Conservation (phyloP, 2,888 invertebrate genomes). For the Coleophora flavipennella region DNA sequence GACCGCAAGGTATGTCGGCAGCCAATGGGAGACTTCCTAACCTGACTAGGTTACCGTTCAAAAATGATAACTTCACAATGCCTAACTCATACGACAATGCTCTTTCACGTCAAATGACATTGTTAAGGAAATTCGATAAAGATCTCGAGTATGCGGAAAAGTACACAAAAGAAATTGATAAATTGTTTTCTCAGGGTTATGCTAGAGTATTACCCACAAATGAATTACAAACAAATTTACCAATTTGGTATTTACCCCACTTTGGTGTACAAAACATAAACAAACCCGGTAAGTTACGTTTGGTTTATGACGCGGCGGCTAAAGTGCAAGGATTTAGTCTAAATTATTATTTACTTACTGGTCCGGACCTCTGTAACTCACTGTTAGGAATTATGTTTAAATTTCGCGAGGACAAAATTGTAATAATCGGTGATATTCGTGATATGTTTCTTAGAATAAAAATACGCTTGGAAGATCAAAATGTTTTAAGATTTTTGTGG, state of each 20-base stretch:
- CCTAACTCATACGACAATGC: constrained; percentile 14
- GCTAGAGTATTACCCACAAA: constrained; percentile 12
- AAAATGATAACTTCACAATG: constrained; percentile 12
- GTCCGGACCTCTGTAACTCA: constrained; percentile 16
- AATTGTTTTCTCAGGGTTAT: constrained; percentile 13
- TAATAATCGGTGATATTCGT: constrained; percentile 12
- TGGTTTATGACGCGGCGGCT: constrained; percentile 15
- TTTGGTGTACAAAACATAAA: constrained; percentile 16
- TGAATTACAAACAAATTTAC: constrained; percentile 11
- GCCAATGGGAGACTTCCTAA: constrained; percentile 15
- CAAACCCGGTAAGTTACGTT: constrained; percentile 14
- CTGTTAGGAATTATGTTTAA: constrained; percentile 15
- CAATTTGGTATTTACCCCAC: constrained; percentile 13
- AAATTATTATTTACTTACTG: constrained; percentile 12
- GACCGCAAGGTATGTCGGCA: constrained; percentile 11
- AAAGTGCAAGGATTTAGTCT: constrained; percentile 12
- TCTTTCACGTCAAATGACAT: constrained; percentile 4
- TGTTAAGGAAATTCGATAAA: constrained; percentile 8
- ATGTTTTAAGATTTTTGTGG: constrained; percentile 15
- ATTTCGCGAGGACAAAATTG: constrained; percentile 12
- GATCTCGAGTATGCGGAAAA: constrained; percentile 8
- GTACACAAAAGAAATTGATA: constrained; percentile 9
- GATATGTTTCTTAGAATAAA: constrained; percentile 14
- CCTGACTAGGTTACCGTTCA: too few relatives aligned
- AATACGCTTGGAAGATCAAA: constrained; percentile 13